Evolutionary conservation across 2,113 vertebrate genomes (phyloP).

Genomic region (Nibea coibor): DNA sequence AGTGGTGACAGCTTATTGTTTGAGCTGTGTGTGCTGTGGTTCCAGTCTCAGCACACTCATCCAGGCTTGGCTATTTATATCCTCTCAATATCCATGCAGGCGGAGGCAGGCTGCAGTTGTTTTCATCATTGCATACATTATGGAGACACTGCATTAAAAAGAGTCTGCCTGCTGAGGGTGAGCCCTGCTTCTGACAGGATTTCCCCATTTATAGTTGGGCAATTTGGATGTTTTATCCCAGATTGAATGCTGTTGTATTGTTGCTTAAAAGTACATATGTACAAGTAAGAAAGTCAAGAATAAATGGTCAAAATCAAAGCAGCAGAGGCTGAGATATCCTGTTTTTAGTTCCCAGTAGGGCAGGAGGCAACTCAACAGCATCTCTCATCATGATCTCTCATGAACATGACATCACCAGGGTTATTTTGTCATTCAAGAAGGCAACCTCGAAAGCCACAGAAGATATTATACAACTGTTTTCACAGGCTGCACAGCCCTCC

Average conservation of each 20-base stretch:
- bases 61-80: constrained; percentile 77
- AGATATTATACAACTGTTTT: background rate
- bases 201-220: constrained; percentile 27
- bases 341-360: background rate
- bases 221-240: background rate
- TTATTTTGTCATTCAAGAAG: background rate
- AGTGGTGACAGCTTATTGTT: constrained; percentile 75
- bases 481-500: background rate
- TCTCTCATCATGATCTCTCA: background rate
- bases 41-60: constrained; percentile 68
- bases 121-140: constrained; percentile 74
- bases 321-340: background rate
- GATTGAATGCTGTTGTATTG: background rate
- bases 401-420: background rate
- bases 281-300: background rate
- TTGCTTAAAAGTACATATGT: background rate
- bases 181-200: constrained; percentile 15
- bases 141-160: constrained; percentile 40
- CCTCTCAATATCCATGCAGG: constrained; percentile 71
- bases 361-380: background rate
- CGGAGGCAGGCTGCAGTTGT: constrained; percentile 63
- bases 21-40: constrained; percentile 70
- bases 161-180: constrained; percentile 33
- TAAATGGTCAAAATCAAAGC: background rate
- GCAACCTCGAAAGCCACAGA: background rate